These are phyloP conservation scores for Corvus cornix DNA, from an alignment of 2,113 vertebrate genomes.

Conservation along the genomic window DNA sequence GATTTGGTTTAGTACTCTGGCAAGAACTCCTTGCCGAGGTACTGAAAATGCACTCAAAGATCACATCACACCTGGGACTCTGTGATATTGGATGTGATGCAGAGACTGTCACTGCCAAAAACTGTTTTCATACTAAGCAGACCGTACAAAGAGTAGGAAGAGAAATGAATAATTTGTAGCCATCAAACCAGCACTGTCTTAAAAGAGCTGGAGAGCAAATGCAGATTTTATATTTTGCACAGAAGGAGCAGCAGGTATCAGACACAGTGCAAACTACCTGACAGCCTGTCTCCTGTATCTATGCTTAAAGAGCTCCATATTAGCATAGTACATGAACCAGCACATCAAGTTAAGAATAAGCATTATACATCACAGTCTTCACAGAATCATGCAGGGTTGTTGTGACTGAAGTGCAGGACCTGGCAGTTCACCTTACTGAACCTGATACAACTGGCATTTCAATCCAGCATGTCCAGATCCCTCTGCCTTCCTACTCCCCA, in stretches of 20 bases:
- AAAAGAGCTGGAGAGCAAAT: background rate
- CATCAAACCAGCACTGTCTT: background rate
- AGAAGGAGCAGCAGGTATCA: background rate
- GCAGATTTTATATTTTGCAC: background rate
- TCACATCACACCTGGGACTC: background rate
- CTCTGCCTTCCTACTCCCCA: background rate
- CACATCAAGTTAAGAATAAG: background rate
- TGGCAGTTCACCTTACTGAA: background rate
- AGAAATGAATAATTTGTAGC: background rate
- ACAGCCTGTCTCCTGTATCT: background rate
- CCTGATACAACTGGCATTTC: background rate
- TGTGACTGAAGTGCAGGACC: background rate
- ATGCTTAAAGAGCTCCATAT: background rate
- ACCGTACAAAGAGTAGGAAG: background rate
- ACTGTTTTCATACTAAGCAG: background rate
- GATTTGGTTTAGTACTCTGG: background rate
- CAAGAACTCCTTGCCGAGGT: background rate
- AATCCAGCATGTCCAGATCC: background rate
- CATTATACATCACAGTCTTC: background rate
- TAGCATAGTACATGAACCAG: background rate
- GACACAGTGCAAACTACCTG: background rate
- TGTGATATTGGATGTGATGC: background rate
- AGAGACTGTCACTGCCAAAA: background rate
- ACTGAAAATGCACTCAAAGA: background rate
- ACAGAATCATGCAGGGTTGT: background rate